Evolutionary conservation across 2,113 vertebrate genomes (phyloP).

Genomic region (Esox niger): DNA sequence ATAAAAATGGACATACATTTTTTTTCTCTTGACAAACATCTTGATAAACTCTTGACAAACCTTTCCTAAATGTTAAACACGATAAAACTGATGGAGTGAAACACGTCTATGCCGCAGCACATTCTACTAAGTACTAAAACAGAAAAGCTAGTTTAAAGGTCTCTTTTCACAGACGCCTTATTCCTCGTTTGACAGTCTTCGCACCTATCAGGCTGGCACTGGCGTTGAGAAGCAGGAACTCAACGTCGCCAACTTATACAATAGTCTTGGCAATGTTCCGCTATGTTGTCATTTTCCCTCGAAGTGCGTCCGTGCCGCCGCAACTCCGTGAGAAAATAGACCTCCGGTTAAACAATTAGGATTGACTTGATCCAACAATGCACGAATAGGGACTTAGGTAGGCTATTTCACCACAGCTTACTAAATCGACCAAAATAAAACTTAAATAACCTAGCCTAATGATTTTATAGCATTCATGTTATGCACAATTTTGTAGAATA

Average conservation of each 20-base stretch:
- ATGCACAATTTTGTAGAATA: background rate
- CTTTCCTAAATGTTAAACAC: too few relatives aligned
- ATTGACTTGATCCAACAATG: background rate
- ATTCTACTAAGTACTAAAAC: too few relatives aligned
- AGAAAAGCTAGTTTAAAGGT: background rate
- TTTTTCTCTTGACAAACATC: too few relatives aligned
- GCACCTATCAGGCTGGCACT: too few relatives aligned
- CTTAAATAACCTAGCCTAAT: too few relatives aligned
- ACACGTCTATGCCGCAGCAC: too few relatives aligned
- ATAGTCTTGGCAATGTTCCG: too few relatives aligned
- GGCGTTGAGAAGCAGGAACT: background rate
- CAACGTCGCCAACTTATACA: background rate
- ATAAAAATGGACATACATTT: too few relatives aligned
- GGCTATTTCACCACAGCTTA: background rate
- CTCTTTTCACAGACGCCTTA: background rate
- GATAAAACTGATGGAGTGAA: too few relatives aligned
- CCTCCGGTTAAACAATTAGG: background rate
- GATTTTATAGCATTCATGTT: background rate
- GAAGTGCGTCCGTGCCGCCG: background rate
- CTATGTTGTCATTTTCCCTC: constrained; percentile 13
- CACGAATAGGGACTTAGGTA: background rate
- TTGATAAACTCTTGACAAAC: too few relatives aligned
- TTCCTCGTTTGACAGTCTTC: background rate
- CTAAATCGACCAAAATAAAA: background rate
- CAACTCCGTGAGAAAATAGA: background rate